Percentiles rank a stretch among this genome's conserved stretches.
Evolutionary conservation across 2,113 vertebrate genomes (phyloP).

Genomic region (Clarias magur): DNA sequence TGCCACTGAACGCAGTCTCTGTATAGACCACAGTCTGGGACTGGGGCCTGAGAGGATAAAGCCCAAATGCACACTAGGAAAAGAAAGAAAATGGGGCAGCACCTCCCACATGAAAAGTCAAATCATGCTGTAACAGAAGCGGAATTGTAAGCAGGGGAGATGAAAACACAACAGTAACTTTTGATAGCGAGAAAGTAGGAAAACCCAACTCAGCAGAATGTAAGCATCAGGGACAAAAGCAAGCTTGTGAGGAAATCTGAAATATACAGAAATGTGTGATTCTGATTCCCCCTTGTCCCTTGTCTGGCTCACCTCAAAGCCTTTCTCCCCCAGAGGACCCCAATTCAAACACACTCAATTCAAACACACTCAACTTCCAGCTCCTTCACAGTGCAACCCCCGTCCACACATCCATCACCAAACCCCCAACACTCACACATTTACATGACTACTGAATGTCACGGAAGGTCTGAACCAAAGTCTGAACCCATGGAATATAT

Average conservation of each 20-base stretch:
- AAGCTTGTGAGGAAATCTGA: slow-evolving; percentile 31
- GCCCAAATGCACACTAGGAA: slow-evolving; percentile 39
- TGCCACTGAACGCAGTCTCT: slow-evolving; percentile 33
- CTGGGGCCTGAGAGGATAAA: slow-evolving; percentile 57
- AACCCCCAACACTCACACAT: slow-evolving; percentile 4
- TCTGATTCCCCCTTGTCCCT: slow-evolving; percentile 74
- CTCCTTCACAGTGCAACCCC: slow-evolving; percentile 33
- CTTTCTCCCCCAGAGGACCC: slow-evolving; percentile 71
- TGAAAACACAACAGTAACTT: slow-evolving; percentile 4
- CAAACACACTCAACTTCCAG: slow-evolving; percentile 56
- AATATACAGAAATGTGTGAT: slow-evolving; percentile 60
- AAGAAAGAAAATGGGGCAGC: too few relatives aligned
- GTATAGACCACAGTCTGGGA: slow-evolving; percentile 55
- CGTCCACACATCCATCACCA: slow-evolving; percentile 40
- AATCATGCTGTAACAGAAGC: slow-evolving; percentile 4
- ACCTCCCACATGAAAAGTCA: slow-evolving; percentile 20
- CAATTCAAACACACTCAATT: slow-evolving; percentile 62
- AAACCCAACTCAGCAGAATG: background rate
- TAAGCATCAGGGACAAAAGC: slow-evolving; percentile 19
- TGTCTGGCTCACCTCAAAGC: slow-evolving; percentile 74
- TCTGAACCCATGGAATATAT: background rate
- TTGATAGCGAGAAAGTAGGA: slow-evolving; percentile 6
- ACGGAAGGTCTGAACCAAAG: background rate
- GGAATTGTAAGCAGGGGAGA: slow-evolving; percentile 3
- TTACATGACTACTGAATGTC: slow-evolving; percentile 21